phyloP scores from a whole-genome alignment of 2,113 vertebrate species.

The Cryptotis parvus region DNA sequence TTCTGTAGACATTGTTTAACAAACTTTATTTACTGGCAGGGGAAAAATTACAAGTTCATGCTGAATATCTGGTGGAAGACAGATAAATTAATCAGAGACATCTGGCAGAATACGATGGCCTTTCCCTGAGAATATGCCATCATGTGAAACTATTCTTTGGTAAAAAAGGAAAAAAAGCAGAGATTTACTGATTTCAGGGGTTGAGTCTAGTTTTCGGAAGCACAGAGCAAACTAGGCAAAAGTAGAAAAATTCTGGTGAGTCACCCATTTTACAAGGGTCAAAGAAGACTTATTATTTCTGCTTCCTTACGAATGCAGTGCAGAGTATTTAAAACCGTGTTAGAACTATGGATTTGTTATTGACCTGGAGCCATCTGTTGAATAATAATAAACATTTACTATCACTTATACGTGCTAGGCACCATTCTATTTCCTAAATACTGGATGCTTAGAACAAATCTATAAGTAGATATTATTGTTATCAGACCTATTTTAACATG shows the following conservation, averaged over 20 bases:
- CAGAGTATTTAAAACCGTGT: background rate
- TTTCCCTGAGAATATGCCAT: constrained; percentile 42
- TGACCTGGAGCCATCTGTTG: background rate
- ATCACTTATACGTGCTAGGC: no score
- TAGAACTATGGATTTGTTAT: background rate
- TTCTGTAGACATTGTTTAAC: constrained; percentile 54
- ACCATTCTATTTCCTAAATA: background rate
- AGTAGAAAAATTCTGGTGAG: constrained; percentile 63
- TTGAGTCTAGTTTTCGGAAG: constrained; percentile 66
- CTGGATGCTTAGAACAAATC: background rate
- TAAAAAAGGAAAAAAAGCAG: constrained; percentile 60
- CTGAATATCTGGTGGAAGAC: constrained; percentile 56
- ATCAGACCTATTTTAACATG: background rate
- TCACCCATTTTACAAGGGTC: constrained; percentile 33
- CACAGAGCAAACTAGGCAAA: constrained; percentile 71
- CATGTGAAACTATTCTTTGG: constrained; percentile 70
- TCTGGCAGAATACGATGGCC: constrained; percentile 74
- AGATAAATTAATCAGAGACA: constrained; percentile 77
- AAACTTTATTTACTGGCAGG: constrained; percentile 54
- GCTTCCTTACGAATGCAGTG: background rate
- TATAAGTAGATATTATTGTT: background rate
- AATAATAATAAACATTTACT: background rate
- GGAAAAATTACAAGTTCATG: constrained; percentile 52
- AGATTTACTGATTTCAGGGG: constrained; percentile 64
- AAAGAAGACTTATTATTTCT: constrained; percentile 38